Percentiles rank a stretch among this genome's conserved stretches.
Conservation (phyloP, 2,113 vertebrate genomes). For the Chlorodrepanis virens region DNA sequence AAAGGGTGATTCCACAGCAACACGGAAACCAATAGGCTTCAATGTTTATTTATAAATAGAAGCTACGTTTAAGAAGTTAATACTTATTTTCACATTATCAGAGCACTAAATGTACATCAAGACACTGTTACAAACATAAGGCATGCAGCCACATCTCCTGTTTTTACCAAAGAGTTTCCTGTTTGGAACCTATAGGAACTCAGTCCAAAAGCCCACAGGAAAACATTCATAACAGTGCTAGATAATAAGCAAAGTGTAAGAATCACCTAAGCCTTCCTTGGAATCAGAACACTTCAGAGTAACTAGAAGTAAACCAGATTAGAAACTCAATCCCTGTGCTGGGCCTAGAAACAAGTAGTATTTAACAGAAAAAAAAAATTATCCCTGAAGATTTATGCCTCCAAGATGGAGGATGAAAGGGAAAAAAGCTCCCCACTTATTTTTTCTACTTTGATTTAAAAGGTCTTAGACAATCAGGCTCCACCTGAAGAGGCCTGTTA, state of each 20-base stretch:
- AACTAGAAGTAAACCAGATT: background rate
- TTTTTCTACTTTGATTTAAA: background rate
- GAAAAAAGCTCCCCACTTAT: background rate
- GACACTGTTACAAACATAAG: background rate
- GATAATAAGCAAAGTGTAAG: background rate
- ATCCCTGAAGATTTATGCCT: background rate
- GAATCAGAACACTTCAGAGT: background rate
- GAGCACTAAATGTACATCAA: background rate
- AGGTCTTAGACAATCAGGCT: background rate
- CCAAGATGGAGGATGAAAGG: background rate
- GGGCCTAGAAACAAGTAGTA: background rate
- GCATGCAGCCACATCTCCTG: background rate
- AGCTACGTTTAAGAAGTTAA: background rate
- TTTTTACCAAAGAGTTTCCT: background rate
- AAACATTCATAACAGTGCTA: background rate
- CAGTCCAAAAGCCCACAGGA: background rate
- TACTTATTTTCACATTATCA: background rate
- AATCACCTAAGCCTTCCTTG: background rate
- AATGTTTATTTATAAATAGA: background rate
- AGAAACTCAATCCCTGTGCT: background rate
- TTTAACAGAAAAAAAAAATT: background rate
- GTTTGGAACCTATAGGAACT: background rate
- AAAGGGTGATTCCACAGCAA: too few species aligned
- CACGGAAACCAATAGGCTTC: background rate
- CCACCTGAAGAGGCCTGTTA: background rate